Percentiles rank a stretch among this genome's conserved stretches.
Conservation (phyloP, 2,113 vertebrate species). For the Dinomys branickii region DNA sequence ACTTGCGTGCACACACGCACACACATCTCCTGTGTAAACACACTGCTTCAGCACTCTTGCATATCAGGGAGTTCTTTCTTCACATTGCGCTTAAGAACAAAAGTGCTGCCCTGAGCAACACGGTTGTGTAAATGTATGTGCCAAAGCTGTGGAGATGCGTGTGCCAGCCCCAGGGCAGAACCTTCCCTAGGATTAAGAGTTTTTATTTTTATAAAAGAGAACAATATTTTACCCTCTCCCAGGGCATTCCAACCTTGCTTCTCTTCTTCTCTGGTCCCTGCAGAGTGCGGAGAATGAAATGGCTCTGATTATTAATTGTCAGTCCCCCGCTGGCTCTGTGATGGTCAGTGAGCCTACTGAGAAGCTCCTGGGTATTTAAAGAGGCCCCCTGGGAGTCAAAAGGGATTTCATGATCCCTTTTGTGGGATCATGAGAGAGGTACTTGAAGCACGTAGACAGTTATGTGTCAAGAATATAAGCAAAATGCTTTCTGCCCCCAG, state of each 20-base stretch:
- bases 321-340: neutral
- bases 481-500: neutral
- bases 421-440: neutral
- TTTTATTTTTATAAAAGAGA: neutral
- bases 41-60: neutral
- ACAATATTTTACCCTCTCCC: neutral
- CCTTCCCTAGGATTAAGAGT: neutral
- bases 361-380: neutral
- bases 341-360: neutral
- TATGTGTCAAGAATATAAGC: neutral
- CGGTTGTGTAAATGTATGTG: neutral
- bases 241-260: neutral
- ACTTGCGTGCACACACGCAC: neutral
- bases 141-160: neutral
- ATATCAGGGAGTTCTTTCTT: neutral
- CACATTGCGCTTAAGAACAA: neutral
- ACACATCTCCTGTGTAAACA: neutral
- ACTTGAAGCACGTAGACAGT: neutral
- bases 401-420: too few relatives aligned
- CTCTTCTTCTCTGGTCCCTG: neutral
- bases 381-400: neutral
- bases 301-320: neutral
- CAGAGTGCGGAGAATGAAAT: neutral
- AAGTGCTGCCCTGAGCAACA: neutral
- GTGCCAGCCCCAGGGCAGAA: accelerated